These are phyloP conservation scores for Eupithecia exiguata DNA, from an alignment of 2,888 invertebrate species.

Conservation along the genomic window DNA sequence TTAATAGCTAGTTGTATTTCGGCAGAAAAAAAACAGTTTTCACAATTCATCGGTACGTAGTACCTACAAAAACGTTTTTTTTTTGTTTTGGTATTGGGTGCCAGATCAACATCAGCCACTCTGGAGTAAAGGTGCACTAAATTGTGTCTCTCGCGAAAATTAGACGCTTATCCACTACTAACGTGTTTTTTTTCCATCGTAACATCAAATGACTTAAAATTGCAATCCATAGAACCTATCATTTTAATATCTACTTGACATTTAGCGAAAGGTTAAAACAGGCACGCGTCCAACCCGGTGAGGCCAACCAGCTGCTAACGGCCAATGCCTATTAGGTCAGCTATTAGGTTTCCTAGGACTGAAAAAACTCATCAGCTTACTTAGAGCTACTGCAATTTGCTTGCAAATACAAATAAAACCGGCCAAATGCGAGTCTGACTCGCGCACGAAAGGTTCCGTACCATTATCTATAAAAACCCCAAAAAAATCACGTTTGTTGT, in stretches of 20 bases:
- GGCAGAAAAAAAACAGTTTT: too few species aligned
- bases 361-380: background rate
- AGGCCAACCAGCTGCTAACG: constrained; percentile 69
- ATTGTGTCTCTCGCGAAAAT: background rate
- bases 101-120: too few species aligned
- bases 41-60: too few species aligned
- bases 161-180: background rate
- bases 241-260: constrained; percentile 47
- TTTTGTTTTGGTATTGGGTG: too few species aligned
- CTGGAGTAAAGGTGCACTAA: background rate
- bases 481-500: too few species aligned
- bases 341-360: constrained; percentile 7
- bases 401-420: background rate
- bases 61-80: too few species aligned
- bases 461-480: too few species aligned
- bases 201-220: constrained; percentile 12
- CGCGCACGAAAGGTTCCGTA: too few species aligned
- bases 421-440: too few species aligned
- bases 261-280: constrained; percentile 53
- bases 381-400: background rate
- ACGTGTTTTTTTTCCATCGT: background rate
- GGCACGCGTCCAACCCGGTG: constrained; percentile 53
- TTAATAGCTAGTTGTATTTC: too few species aligned
- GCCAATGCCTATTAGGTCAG: constrained; percentile 37
- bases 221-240: constrained; percentile 12